Evolutionary conservation across 2,888 invertebrate species (phyloP).

Genomic region (Sinopyrophorus schimmeli): DNA sequence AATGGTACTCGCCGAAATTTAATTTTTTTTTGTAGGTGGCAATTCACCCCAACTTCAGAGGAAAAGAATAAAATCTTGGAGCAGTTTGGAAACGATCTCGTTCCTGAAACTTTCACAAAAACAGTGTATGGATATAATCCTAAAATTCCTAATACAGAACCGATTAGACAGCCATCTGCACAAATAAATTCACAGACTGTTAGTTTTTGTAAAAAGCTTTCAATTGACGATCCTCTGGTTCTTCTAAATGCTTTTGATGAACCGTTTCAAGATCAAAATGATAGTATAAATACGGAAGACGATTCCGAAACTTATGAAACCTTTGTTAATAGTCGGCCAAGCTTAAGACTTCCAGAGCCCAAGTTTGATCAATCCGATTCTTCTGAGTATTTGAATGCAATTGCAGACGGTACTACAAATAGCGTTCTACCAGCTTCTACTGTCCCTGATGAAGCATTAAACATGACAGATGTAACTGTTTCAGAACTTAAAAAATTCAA

Average conservation of each 20-base stretch:
- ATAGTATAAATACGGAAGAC: conserved; percentile 2
- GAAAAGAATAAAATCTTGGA: conserved; percentile 69
- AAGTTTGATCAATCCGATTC: conserved; percentile 29
- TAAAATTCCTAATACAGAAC: conserved; percentile 44
- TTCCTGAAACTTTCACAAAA: conserved; percentile 78
- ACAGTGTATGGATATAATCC: conserved; percentile 70
- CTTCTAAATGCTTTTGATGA: conserved; percentile 55
- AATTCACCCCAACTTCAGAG: conserved; percentile 73
- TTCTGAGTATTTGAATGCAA: not conserved
- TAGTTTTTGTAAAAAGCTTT: conserved; percentile 67
- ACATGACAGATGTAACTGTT: conserved; percentile 23
- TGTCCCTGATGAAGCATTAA: conserved; percentile 4
- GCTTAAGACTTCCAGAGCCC: conserved; percentile 44
- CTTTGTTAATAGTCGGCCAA: conserved; percentile 25
- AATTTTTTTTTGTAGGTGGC: conserved; percentile 58
- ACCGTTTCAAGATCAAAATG: not conserved
- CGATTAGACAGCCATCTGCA: conserved; percentile 56
- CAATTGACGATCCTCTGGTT: conserved; percentile 80
- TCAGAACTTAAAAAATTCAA: conserved; percentile 52
- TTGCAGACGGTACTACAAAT: not conserved
- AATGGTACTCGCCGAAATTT: not conserved
- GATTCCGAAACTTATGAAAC: conserved; percentile 16
- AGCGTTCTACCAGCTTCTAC: not conserved
- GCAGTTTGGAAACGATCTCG: conserved; percentile 69
- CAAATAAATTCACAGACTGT: conserved; percentile 71